Percentiles rank a stretch among this genome's conserved stretches.
These are phyloP conservation scores for Chelonus formosanus DNA, from an alignment of 2,888 invertebrate genomes.

Conservation along the genomic window DNA sequence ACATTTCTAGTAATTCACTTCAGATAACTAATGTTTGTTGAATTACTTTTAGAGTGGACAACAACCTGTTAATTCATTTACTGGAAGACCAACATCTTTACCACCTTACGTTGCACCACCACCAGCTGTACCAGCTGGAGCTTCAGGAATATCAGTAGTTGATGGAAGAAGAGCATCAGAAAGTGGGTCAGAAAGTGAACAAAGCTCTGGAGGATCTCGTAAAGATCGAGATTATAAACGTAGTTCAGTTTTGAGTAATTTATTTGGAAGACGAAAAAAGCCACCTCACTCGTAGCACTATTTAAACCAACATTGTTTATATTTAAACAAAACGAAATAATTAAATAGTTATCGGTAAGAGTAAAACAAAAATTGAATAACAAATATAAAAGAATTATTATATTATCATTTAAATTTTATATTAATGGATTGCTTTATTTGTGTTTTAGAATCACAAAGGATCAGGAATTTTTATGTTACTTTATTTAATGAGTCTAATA, in stretches of 20 bases:
- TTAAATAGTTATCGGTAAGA: not conserved
- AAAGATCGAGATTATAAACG: slow-evolving; percentile 62
- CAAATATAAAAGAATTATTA: no score
- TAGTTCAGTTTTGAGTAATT: slow-evolving; percentile 60
- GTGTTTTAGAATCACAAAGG: no score
- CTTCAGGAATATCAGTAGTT: slow-evolving; percentile 52
- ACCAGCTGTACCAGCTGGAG: slow-evolving; percentile 55
- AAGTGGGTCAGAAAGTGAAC: slow-evolving; percentile 63
- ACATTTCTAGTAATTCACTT: no score
- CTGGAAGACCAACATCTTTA: slow-evolving; percentile 61
- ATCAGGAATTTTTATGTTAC: no score
- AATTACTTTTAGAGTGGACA: slow-evolving; percentile 41
- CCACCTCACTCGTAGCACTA: slow-evolving; percentile 58
- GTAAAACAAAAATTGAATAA: not conserved
- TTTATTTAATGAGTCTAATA: no score
- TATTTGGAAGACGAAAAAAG: slow-evolving; percentile 62
- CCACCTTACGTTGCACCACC: slow-evolving; percentile 66
- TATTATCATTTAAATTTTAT: no score
- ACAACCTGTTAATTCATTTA: slow-evolving; percentile 55
- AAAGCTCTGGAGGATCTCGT: slow-evolving; percentile 60
- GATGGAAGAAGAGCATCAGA: slow-evolving; percentile 61
- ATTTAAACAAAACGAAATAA: not conserved
- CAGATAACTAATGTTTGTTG: not conserved
- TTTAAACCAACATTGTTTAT: slow-evolving; percentile 4
- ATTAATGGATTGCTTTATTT: no score